Evolutionary conservation across 2,888 invertebrate genomes (phyloP), one percentile per base, ranked within the genome.

Genomic region (Dione vanillae): DNA sequence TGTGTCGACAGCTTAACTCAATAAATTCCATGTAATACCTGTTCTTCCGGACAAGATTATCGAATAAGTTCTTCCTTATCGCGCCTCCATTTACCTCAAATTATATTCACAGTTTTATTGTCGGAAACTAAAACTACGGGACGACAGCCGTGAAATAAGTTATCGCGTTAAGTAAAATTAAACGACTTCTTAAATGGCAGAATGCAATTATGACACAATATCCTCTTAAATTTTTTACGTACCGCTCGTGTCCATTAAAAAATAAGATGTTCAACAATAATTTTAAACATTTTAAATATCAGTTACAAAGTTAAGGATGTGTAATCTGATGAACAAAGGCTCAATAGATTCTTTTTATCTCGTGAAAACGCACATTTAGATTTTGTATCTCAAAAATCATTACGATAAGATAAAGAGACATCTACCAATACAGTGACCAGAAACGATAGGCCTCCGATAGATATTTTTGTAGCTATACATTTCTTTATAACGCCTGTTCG

Each of bases 291-390:
- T 59, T 66, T 27, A 66, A 75, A 75, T 76, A 75, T 76, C 76
- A 68, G 71, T 76, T 76, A 76, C 76, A 73, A 69, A 74, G 58
- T 56, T 67, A 67, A 74, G 65, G 69, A 67, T 59, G 65, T 74
- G 70, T 76, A 76, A 71, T 72, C 73, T 65, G 74, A 77, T 71
- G 73, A 71, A 77, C 59, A 74, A 73, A 75, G 73, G 67, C 64
- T 69, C 73, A 70, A 74, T 74, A 73, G 72, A 75, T 74, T 59
- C 67, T 67, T 73, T 73, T 77, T 75, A 85, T 79, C 78, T 79
- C 65, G 81, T 82, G 84, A 89, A 92, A 92, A 91, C 91, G 91
- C 92, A 92, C 91, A 92, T 90, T 83, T 71, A 87, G 88, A 82
- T 82, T 83, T 85, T 77, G 81, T 88, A 90, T 91, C 91, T 87